Percentiles rank a stretch among this genome's conserved stretches.
Evolutionary conservation across 2,113 vertebrate species (phyloP).

Genomic region (Myotis yumanensis): DNA sequence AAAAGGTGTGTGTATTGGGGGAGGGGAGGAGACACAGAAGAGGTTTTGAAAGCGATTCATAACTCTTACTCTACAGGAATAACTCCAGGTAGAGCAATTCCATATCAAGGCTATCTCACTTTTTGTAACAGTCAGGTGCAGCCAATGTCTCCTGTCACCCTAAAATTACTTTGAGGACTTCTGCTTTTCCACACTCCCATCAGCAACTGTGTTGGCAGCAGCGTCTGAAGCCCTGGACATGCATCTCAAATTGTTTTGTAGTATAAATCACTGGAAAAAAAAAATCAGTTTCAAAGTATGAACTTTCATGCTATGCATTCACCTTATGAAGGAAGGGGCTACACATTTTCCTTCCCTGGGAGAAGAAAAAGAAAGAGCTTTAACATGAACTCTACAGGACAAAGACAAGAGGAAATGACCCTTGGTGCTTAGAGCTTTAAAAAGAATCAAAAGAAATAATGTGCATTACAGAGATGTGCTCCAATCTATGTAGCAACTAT

Average conservation of each 20-base stretch:
- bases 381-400: not conserved
- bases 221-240: not conserved
- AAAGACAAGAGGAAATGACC: conserved; percentile 41
- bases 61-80: not conserved
- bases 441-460: not conserved
- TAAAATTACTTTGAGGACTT: not conserved
- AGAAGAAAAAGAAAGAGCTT: not conserved
- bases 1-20: not conserved
- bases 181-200: not conserved
- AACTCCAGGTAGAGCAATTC: not conserved
- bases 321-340: not conserved
- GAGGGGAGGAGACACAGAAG: not conserved
- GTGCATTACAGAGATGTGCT: not conserved
- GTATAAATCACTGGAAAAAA: not conserved
- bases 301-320: not conserved
- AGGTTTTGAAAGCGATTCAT: not conserved
- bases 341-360: not conserved
- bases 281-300: not conserved
- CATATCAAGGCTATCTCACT: not conserved
- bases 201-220: not conserved
- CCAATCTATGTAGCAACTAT: not conserved
- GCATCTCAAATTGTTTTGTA: not conserved
- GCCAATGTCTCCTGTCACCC: not conserved
- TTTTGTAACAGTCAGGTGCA: not conserved
- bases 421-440: not conserved